phyloP scores from a whole-genome alignment of 1,140 invertebrate species.

The Oppia nitens region DNA sequence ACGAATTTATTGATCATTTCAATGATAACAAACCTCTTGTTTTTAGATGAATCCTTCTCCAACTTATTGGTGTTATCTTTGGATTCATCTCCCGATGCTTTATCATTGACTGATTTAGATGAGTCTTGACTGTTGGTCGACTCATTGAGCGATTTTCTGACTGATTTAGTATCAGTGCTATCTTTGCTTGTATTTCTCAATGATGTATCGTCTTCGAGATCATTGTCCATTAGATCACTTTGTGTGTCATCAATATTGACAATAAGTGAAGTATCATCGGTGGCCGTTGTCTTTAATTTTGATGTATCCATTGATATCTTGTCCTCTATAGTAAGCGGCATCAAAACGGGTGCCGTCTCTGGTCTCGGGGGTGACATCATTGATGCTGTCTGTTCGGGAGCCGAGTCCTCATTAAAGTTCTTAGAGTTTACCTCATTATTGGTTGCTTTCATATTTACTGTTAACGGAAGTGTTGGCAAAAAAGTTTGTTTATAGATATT shows the following conservation, averaged over 20 bases:
- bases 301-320: constrained; percentile 18
- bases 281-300: constrained; percentile 10
- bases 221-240: constrained; percentile 26
- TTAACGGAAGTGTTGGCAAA: neutral
- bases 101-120: neutral
- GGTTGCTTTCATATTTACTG: neutral
- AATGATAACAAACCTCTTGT: neutral
- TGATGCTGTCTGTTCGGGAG: neutral
- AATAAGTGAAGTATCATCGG: constrained; percentile 26
- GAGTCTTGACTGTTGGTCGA: neutral
- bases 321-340: constrained; percentile 19
- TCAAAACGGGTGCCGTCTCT: constrained; percentile 14
- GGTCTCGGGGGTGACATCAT: constrained; percentile 14
- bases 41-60: neutral
- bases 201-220: too few species aligned
- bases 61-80: too few species aligned
- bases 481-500: too few species aligned
- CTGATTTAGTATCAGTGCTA: neutral
- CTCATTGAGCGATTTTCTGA: neutral
- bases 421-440: neutral
- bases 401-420: neutral
- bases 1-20: too few species aligned
- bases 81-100: neutral
- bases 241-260: constrained; percentile 29
- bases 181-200: neutral